Conservation (phyloP, 2,113 vertebrate genomes). For the Trachemys scripta region DNA sequence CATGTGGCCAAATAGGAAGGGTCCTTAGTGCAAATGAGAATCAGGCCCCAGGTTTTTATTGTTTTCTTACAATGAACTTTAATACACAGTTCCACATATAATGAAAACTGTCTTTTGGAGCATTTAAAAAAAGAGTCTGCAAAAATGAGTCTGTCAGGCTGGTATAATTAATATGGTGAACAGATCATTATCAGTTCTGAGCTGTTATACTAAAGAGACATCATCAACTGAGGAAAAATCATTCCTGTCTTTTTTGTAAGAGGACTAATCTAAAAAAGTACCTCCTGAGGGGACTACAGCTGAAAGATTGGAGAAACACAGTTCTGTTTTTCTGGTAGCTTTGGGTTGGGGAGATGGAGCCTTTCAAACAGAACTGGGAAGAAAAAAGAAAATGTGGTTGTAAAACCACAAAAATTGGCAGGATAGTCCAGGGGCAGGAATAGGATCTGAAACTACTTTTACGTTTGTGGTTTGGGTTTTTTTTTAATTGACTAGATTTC, state of each 20-base stretch:
- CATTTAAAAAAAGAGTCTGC: not conserved
- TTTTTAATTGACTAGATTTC: not conserved
- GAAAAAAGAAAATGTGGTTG: not conserved
- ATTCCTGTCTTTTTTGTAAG: not conserved
- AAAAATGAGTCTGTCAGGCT: conserved; percentile 5
- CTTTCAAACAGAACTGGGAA: not conserved
- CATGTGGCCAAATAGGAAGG: not conserved
- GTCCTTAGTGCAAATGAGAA: not conserved
- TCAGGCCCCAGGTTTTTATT: not conserved
- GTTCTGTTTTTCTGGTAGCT: not conserved
- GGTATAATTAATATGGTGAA: conserved; percentile 18
- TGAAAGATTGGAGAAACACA: not conserved
- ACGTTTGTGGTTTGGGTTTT: not conserved
- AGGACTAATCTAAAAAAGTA: not conserved
- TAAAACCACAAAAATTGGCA: not conserved
- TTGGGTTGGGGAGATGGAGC: not conserved
- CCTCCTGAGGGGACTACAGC: not conserved
- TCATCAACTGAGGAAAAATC: not conserved
- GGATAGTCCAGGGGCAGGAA: not conserved
- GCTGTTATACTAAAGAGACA: conserved; percentile 14
- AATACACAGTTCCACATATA: not conserved
- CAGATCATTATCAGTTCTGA: conserved; percentile 2
- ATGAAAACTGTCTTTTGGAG: conserved; percentile 28
- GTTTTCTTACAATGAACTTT: conserved; percentile 24
- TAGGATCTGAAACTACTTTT: not conserved